These are phyloP conservation scores for Larimichthys polyactis DNA, from an alignment of 2,113 vertebrate genomes.

Conservation along the genomic window DNA sequence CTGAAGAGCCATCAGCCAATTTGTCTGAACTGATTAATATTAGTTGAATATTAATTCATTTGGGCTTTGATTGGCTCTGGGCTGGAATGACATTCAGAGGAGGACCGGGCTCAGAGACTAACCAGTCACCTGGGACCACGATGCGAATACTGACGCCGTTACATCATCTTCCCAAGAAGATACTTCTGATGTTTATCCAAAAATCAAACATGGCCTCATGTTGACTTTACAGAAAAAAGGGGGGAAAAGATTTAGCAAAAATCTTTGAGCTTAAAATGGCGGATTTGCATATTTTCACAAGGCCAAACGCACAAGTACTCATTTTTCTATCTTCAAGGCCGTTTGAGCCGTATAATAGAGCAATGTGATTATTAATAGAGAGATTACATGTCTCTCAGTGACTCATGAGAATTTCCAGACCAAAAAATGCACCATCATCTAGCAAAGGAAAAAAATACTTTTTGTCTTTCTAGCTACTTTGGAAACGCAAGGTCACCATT, in stretches of 20 bases:
- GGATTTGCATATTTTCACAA: background rate
- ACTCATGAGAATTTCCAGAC: background rate
- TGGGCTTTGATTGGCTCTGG: conserved; percentile 80
- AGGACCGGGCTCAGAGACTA: conserved; percentile 73
- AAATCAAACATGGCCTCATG: conserved; percentile 28
- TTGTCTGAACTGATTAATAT: conserved; percentile 83
- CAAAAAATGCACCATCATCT: background rate
- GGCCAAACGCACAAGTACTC: background rate
- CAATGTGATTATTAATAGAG: conserved; percentile 9
- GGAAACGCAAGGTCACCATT: background rate
- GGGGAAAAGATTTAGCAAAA: background rate
- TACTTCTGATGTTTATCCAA: conserved; percentile 22
- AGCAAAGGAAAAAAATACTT: background rate
- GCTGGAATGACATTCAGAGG: conserved; percentile 82
- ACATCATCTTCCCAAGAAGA: conserved; percentile 38
- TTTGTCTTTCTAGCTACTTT: background rate
- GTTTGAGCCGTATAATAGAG: background rate
- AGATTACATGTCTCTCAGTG: conserved; percentile 1
- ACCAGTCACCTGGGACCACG: conserved; percentile 68
- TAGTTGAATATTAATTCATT: conserved; percentile 83
- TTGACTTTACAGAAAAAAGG: conserved; percentile 30
- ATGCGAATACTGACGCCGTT: conserved; percentile 6
- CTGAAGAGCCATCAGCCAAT: conserved; percentile 80
- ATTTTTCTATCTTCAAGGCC: background rate
- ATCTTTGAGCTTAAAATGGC: background rate